Percentiles rank a stretch among this genome's conserved stretches.
phyloP scores from a whole-genome alignment of 2,888 invertebrate species.

The Meloe dianella region DNA sequence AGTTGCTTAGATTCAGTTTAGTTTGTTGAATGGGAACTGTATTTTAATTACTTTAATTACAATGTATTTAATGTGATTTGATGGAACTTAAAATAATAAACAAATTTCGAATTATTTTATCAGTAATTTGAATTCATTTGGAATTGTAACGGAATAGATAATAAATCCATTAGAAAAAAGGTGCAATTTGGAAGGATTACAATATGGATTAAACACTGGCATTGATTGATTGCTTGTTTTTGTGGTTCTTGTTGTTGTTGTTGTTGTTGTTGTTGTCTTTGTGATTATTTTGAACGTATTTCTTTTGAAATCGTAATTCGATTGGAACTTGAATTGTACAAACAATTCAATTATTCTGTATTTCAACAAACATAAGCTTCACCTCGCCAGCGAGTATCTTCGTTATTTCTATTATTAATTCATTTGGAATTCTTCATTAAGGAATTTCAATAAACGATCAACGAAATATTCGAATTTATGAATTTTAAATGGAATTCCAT shows the following conservation, averaged over 20 bases:
- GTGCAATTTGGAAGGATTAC: conserved; percentile 30
- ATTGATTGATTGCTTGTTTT: conserved; percentile 34
- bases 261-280: conserved; percentile 32
- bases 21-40: too few relatives aligned
- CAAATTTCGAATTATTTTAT: background rate
- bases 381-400: background rate
- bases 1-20: background rate
- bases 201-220: conserved; percentile 29
- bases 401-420: background rate
- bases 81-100: background rate
- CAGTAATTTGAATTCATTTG: background rate
- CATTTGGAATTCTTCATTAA: background rate
- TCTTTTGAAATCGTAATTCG: background rate
- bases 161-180: conserved; percentile 26
- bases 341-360: conserved; percentile 24
- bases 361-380: conserved; percentile 21
- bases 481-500: background rate
- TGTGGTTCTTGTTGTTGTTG: conserved; percentile 29
- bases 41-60: too few relatives aligned
- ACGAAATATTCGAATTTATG: background rate
- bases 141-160: background rate
- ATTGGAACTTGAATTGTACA: background rate
- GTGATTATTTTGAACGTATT: conserved; percentile 20
- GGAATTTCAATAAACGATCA: background rate
- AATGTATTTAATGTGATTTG: too few relatives aligned